Evolutionary conservation across 1,140 invertebrate species (phyloP), one percentile per base, ranked within the genome.

Genomic region (Drosophila kikkawai): DNA sequence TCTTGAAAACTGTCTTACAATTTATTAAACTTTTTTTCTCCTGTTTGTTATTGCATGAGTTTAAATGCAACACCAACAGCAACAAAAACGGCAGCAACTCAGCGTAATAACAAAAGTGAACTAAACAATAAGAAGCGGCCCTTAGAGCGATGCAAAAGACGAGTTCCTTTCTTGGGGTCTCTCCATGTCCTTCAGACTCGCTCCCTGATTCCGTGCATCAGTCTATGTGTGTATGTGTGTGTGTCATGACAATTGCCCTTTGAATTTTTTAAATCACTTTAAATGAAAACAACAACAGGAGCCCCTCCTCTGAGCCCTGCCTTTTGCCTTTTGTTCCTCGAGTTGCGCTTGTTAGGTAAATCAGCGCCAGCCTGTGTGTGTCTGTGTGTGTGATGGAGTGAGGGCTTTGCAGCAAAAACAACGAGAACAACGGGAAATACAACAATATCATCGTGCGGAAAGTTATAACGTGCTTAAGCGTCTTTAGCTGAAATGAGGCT

Each of bases 211-310:
- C 55, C 37, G 45, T 53, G 37, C 64, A 57, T 44, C 44, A 51
- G 63, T 51, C 32, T 55, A 29, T 45, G 42, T 63, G 60, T 58
- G 50, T 47, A 26, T 63, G 42, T 80, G 76, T 80, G 59, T 79
- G 75, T 78, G 66, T 63, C 50, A 73, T 76, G 79, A 90, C 85
- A 90, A 90, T 90, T 91, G 85, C 86, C 85, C 85, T 90, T 90
- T 90, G 82, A 82, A 90, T 90, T 90, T 90, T 88, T 90, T 85
- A 90, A 90, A 90, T 90, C 86, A 90, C 79, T 90, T 90, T 85
- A 90, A 90, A 91, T 79, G 86, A 90, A 90, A 88, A 88, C 86
- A 90, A 88, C 82, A 90, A 85, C 85, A 79, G 75, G 50, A 82
- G 68, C 50, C 58, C 60, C 60, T 26, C 57, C 32, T 47, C 7